Conservation (phyloP, 2,797 vertebrate species). For the Falco concolor region DNA sequence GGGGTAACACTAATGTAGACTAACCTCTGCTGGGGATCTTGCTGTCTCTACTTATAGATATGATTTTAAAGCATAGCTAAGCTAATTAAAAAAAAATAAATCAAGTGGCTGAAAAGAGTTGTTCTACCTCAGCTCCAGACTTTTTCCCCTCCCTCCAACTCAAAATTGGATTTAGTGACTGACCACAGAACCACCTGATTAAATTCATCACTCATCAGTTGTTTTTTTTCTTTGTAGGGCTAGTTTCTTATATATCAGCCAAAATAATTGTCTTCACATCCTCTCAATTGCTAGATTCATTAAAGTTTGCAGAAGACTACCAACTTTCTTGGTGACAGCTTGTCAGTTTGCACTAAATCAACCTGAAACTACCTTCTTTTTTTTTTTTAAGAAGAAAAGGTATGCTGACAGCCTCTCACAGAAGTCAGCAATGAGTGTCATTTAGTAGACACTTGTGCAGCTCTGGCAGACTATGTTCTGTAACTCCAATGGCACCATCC, state of each 20-base stretch:
- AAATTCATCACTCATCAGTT: neutral
- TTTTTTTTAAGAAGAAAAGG: neutral
- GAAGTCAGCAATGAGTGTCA: neutral
- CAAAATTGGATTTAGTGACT: neutral
- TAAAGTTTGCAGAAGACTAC: neutral
- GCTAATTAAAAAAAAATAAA: neutral
- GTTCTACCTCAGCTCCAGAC: neutral
- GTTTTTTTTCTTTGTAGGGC: neutral
- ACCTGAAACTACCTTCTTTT: neutral
- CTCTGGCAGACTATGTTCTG: neutral
- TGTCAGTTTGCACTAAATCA: neutral
- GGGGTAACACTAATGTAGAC: neutral
- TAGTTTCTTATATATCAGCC: neutral
- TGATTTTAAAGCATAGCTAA: neutral
- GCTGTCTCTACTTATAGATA: neutral
- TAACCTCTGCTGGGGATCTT: neutral
- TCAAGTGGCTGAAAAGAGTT: neutral
- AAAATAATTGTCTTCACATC: neutral
- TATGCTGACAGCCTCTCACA: neutral
- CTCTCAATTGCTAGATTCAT: neutral
- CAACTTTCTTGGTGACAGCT: neutral
- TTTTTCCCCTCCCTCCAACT: neutral
- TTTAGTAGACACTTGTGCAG: neutral
- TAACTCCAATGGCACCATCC: neutral
- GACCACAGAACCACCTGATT: neutral